Conservation (phyloP, 2,888 invertebrate genomes). For the Melanostoma scalare region DNA sequence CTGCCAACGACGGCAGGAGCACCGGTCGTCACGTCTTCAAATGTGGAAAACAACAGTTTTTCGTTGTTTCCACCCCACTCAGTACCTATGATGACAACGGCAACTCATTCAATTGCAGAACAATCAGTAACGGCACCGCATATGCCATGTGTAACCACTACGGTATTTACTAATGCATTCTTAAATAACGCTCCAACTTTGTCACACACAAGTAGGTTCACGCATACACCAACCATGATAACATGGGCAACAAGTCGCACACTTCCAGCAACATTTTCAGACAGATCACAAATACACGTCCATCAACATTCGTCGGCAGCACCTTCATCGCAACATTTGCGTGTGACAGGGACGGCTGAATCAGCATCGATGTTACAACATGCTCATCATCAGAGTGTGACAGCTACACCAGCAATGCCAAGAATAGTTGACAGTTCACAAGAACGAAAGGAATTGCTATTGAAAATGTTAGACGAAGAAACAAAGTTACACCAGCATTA, state of each 20-base stretch:
- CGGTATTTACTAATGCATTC: constrained; percentile 7
- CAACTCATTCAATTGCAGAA: background rate
- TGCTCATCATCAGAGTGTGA: background rate
- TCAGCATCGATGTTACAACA: constrained; percentile 5
- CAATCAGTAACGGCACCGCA: background rate
- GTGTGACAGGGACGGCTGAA: background rate
- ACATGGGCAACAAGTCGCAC: constrained; percentile 14
- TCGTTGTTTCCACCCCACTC: background rate
- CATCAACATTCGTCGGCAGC: background rate
- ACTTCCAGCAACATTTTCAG: background rate
- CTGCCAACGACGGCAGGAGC: background rate
- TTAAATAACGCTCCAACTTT: background rate
- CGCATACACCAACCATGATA: constrained; percentile 8
- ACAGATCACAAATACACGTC: background rate
- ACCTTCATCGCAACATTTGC: constrained; percentile 2
- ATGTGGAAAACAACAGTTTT: background rate
- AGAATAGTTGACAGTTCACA: constrained; percentile 9
- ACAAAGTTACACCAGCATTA: constrained; percentile 44
- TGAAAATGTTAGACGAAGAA: constrained; percentile 55
- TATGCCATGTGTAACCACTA: background rate
- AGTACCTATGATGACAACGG: constrained; percentile 6
- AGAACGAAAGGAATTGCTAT: constrained; percentile 21
- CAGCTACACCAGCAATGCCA: constrained; percentile 1
- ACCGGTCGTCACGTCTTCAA: background rate
- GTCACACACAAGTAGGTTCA: background rate